Percentiles rank a stretch among this genome's conserved stretches.
These are phyloP conservation scores for Lota lota DNA, from an alignment of 2,113 vertebrate species.

Conservation along the genomic window DNA sequence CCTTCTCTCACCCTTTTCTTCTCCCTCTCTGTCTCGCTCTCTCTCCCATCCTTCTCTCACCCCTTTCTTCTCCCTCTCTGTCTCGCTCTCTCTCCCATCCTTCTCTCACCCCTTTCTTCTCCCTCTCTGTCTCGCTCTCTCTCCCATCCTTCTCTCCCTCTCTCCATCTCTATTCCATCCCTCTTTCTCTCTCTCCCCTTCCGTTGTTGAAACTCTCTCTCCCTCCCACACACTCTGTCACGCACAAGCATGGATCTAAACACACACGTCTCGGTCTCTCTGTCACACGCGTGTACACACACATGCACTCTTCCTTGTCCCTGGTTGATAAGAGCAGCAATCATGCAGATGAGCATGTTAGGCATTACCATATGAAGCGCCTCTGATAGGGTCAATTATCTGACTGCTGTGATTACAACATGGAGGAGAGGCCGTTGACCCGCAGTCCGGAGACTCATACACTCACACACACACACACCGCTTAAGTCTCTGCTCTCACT, in stretches of 20 bases:
- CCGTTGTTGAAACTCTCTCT: conserved; percentile 2
- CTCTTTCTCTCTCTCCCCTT: neutral
- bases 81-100: too few species aligned
- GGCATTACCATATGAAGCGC: conserved; percentile 63
- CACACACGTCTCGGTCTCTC: neutral
- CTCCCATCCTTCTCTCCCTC: too few species aligned
- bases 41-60: too few species aligned
- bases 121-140: too few species aligned
- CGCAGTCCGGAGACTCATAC: conserved; percentile 6
- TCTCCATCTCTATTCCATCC: too few species aligned
- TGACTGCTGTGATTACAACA: conserved; percentile 42
- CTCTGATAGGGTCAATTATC: conserved; percentile 63
- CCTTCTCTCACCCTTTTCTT: too few species aligned
- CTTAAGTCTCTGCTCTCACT: neutral
- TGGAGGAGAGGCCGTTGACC: conserved; percentile 57
- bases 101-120: neutral
- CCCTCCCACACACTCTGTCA: neutral
- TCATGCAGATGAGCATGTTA: conserved; percentile 50
- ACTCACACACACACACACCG: too few species aligned
- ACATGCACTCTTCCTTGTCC: neutral
- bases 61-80: neutral
- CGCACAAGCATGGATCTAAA: conserved; percentile 9
- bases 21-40: too few species aligned
- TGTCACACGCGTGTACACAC: neutral
- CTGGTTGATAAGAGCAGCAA: neutral